Percentiles rank a stretch among this genome's conserved stretches.
phyloP scores from a whole-genome alignment of 2,797 vertebrate species.

The Coregonus sp. region DNA sequence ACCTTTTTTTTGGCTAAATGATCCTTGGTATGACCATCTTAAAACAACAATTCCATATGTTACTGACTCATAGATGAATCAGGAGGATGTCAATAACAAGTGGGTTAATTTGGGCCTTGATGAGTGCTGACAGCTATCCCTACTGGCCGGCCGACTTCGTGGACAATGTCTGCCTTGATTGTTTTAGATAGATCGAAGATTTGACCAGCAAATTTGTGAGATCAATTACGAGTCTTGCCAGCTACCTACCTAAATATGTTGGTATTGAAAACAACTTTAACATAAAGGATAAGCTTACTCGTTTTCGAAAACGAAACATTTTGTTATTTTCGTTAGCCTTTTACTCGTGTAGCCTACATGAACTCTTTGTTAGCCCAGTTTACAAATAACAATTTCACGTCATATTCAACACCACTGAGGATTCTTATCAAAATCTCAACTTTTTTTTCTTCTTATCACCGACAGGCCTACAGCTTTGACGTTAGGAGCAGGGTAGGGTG shows the following conservation, averaged over 20 bases:
- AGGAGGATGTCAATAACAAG: background rate
- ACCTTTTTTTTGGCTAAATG: too few species aligned
- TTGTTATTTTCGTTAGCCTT: background rate
- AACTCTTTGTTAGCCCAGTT: background rate
- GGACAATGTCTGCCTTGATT: background rate
- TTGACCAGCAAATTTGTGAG: background rate
- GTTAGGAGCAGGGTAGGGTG: background rate
- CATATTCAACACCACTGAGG: background rate
- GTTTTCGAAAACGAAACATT: background rate
- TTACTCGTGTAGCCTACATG: background rate
- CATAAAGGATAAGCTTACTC: background rate
- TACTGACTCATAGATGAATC: background rate
- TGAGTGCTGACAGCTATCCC: background rate
- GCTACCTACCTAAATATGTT: background rate
- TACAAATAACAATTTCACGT: background rate
- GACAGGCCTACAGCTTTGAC: background rate
- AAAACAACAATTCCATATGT: too few species aligned
- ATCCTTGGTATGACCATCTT: too few species aligned
- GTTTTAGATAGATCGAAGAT: background rate
- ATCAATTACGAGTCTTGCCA: background rate
- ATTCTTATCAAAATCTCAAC: background rate
- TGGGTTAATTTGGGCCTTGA: background rate
- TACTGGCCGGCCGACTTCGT: background rate
- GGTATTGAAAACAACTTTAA: background rate
- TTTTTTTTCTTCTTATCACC: background rate